Percentiles rank a stretch among this genome's conserved stretches.
Conservation (phyloP, 2,888 invertebrate species). For the Hartigia nigra region DNA sequence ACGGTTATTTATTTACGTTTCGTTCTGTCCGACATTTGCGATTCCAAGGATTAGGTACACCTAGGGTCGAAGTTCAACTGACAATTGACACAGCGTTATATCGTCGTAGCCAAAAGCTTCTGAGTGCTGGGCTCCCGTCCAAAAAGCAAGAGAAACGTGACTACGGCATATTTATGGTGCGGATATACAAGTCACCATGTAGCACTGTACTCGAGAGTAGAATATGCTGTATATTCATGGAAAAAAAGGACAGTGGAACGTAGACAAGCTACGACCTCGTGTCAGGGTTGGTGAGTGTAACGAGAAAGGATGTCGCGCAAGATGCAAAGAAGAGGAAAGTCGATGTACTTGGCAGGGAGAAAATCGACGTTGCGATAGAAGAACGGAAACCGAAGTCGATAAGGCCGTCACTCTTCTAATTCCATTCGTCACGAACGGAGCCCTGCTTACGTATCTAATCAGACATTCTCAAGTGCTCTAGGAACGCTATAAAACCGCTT, state of each 20-base stretch:
- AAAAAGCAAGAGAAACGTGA: neutral
- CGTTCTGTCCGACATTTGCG: neutral
- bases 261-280: neutral
- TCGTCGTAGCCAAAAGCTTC: neutral
- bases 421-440: conserved; percentile 47
- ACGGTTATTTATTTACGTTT: neutral
- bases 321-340: conserved; percentile 4
- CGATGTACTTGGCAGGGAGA: neutral
- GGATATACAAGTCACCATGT: neutral
- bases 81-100: neutral
- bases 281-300: neutral
- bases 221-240: neutral
- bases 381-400: conserved; percentile 9
- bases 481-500: conserved; percentile 34
- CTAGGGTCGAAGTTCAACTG: neutral
- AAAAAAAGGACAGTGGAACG: neutral
- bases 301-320: neutral
- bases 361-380: conserved; percentile 2
- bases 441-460: conserved; percentile 55
- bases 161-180: neutral
- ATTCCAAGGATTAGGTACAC: neutral
- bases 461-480: conserved; percentile 38
- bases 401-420: conserved; percentile 45
- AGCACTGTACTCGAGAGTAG: neutral
- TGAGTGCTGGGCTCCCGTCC: neutral